Evolutionary conservation across 2,113 vertebrate genomes (phyloP).

Genomic region (Arizona elegans): DNA sequence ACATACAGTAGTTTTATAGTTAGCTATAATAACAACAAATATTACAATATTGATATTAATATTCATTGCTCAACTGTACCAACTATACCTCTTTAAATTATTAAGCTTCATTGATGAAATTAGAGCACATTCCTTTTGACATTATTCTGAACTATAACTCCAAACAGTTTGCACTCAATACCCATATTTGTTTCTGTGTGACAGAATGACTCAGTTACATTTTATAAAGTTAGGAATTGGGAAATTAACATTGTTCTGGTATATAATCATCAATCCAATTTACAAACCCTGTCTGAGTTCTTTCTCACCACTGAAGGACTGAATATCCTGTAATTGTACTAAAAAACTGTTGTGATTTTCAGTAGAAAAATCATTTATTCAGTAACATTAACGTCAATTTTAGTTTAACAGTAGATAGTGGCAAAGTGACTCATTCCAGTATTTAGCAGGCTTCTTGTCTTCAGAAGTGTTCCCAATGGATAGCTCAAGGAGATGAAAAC

Average conservation of each 20-base stretch:
- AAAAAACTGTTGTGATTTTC: conserved; percentile 35
- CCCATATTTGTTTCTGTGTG: background rate
- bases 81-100: background rate
- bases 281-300: conserved; percentile 22
- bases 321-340: conserved; percentile 26
- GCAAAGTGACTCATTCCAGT: conserved; percentile 38
- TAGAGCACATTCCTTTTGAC: conserved; percentile 12
- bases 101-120: conserved; percentile 1
- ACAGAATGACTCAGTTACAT: background rate
- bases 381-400: conserved; percentile 22
- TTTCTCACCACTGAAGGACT: conserved; percentile 15
- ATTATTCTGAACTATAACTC: background rate
- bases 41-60: background rate
- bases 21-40: background rate
- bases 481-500: conserved; percentile 42
- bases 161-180: conserved; percentile 14
- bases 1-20: background rate
- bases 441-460: conserved; percentile 22
- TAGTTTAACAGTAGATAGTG: conserved; percentile 24
- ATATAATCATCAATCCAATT: conserved; percentile 43
- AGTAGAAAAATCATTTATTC: conserved; percentile 52
- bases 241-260: conserved; percentile 9
- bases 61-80: conserved; percentile 10
- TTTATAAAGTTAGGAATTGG: conserved; percentile 32
- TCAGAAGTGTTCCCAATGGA: conserved; percentile 35